Conservation (phyloP, 1,140 invertebrate genomes). For the Eupristina koningsbergeri region DNA sequence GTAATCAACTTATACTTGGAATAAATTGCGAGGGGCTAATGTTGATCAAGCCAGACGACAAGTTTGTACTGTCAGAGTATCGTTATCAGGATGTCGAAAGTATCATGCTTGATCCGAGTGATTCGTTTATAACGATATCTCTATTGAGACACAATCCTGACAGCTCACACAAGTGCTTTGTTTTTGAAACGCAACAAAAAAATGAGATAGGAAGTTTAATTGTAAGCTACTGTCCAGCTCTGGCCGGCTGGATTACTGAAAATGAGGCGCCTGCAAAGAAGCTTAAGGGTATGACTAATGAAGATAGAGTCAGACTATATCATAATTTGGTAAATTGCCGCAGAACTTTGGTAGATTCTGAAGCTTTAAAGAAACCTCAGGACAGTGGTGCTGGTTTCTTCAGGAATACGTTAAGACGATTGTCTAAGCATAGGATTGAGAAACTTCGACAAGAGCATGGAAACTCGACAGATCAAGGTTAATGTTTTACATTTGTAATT, state of each 20-base stretch:
- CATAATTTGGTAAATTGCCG: slow-evolving; percentile 87
- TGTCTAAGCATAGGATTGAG: slow-evolving; percentile 91
- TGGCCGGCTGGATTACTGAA: slow-evolving; percentile 90
- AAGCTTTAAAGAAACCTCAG: slow-evolving; percentile 85
- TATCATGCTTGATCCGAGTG: slow-evolving; percentile 92
- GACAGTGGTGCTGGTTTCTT: slow-evolving; percentile 87
- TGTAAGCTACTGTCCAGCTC: slow-evolving; percentile 89
- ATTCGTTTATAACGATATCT: slow-evolving; percentile 92
- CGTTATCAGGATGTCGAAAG: slow-evolving; percentile 90
- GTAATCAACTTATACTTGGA: slow-evolving; percentile 81
- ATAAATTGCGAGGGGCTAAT: slow-evolving; percentile 93
- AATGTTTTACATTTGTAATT: not conserved
- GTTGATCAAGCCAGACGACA: slow-evolving; percentile 90
- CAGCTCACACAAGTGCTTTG: slow-evolving; percentile 89
- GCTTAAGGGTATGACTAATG: slow-evolving; percentile 83
- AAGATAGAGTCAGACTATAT: slow-evolving; percentile 86
- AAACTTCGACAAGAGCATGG: slow-evolving; percentile 87
- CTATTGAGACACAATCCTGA: slow-evolving; percentile 77
- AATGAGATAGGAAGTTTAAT: slow-evolving; percentile 93
- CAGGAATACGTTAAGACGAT: slow-evolving; percentile 87
- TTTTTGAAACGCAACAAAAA: slow-evolving; percentile 92
- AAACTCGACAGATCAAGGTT: slow-evolving; percentile 77
- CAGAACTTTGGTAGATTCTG: slow-evolving; percentile 86
- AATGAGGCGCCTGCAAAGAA: slow-evolving; percentile 81
- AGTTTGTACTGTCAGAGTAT: slow-evolving; percentile 91